Evolutionary conservation across 2,113 vertebrate species (phyloP).

Genomic region (Mugil cephalus): DNA sequence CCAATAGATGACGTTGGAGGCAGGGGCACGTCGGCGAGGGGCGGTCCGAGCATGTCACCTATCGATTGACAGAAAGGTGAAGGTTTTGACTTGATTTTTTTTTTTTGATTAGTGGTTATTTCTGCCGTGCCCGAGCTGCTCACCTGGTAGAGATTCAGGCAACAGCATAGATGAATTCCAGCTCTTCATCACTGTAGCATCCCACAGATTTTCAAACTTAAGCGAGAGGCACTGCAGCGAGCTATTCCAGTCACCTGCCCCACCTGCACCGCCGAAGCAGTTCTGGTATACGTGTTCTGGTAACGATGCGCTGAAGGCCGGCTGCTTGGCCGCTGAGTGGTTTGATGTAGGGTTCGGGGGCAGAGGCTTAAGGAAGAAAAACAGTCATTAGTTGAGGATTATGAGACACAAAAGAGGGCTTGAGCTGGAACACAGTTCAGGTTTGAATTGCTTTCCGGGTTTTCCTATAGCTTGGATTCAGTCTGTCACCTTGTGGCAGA

Average conservation of each 20-base stretch:
- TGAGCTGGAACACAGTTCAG: not conserved
- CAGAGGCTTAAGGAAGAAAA: slow-evolving; percentile 84
- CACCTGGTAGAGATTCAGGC: slow-evolving; percentile 94
- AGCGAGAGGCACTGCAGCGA: slow-evolving; percentile 88
- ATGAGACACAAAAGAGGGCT: slow-evolving; percentile 6
- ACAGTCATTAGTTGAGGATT: not conserved
- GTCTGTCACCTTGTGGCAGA: slow-evolving; percentile 70
- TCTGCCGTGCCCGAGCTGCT: slow-evolving; percentile 37
- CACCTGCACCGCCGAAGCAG: slow-evolving; percentile 88
- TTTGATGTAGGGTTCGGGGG: slow-evolving; percentile 90
- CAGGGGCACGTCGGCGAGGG: slow-evolving; percentile 89
- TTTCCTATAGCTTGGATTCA: slow-evolving; percentile 8
- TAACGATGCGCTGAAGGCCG: slow-evolving; percentile 92
- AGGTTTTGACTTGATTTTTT: not conserved
- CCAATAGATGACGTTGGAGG: slow-evolving; percentile 85
- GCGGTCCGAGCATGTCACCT: slow-evolving; percentile 90
- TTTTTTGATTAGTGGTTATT: not conserved
- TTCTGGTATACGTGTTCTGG: slow-evolving; percentile 97
- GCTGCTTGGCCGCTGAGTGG: slow-evolving; percentile 92
- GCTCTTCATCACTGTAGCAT: slow-evolving; percentile 96
- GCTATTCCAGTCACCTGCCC: slow-evolving; percentile 93
- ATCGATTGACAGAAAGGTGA: slow-evolving; percentile 27
- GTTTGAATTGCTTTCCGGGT: not conserved
- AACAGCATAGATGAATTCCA: slow-evolving; percentile 94
- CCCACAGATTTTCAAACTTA: slow-evolving; percentile 98